Conservation (phyloP, 2,797 vertebrate genomes). For the Synanceia verrucosa region DNA sequence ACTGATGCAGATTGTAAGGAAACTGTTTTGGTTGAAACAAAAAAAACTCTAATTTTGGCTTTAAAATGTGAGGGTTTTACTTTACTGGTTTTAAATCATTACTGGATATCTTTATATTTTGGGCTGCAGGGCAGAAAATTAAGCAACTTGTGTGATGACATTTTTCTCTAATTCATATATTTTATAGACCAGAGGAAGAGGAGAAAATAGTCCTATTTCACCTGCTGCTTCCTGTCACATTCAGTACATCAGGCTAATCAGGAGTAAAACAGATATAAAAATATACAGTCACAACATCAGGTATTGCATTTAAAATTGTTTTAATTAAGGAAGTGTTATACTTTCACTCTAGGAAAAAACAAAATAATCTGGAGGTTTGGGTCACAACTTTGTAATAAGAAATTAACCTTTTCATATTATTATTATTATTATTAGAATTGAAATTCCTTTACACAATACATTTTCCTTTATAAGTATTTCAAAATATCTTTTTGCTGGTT, state of each 20-base stretch:
- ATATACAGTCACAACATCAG: slow-evolving; percentile 55
- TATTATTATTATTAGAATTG: slow-evolving; percentile 42
- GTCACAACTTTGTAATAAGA: slow-evolving; percentile 72
- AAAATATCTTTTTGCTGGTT: slow-evolving; percentile 86
- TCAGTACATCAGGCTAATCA: no score
- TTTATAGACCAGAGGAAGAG: neutral
- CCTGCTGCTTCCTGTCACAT: neutral
- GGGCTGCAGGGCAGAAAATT: neutral
- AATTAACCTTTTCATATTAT: slow-evolving; percentile 63
- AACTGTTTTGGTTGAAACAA: neutral
- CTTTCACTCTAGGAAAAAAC: slow-evolving; percentile 67
- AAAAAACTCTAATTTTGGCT: neutral
- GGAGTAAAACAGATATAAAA: slow-evolving; percentile 14
- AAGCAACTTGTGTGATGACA: neutral
- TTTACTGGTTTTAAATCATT: neutral
- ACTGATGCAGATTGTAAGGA: neutral
- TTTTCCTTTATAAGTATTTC: slow-evolving; percentile 78
- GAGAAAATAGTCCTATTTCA: neutral
- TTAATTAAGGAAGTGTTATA: slow-evolving; percentile 73
- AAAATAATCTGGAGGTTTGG: slow-evolving; percentile 72
- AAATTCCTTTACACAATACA: slow-evolving; percentile 74
- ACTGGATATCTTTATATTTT: neutral
- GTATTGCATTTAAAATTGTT: slow-evolving; percentile 62
- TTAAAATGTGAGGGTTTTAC: neutral
- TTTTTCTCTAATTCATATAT: neutral